phyloP scores from a whole-genome alignment of 2,888 invertebrate genomes.

The Drosophila yooni region DNA sequence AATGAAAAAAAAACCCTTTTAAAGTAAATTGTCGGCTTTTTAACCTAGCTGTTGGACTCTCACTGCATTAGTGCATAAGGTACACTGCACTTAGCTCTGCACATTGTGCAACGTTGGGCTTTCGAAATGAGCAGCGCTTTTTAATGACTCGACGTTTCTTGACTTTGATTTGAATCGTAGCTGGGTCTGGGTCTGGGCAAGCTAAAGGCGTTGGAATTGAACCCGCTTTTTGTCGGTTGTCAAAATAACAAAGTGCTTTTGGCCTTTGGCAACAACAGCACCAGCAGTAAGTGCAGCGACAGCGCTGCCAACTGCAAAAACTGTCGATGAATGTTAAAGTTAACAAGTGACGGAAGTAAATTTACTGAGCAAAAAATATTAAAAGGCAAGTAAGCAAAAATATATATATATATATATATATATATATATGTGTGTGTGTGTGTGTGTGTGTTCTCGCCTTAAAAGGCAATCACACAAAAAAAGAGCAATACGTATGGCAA shows the following conservation, averaged over 20 bases:
- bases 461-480: conserved; percentile 2
- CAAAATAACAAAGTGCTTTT: conserved; percentile 76
- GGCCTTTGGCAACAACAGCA: conserved; percentile 31
- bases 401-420: not conserved
- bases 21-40: not conserved
- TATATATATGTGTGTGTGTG: not conserved
- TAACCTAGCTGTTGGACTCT: not conserved
- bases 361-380: conserved; percentile 63
- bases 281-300: conserved; percentile 5
- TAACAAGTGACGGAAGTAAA: conserved; percentile 79
- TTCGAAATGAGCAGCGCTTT: conserved; percentile 54
- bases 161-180: conserved; percentile 70
- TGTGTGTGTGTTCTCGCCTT: not conserved
- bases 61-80: not conserved
- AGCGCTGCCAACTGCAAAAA: conserved; percentile 48
- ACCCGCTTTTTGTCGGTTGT: conserved; percentile 61
- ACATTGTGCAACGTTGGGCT: conserved; percentile 33
- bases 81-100: conserved; percentile 36
- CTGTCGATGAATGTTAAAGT: conserved; percentile 78
- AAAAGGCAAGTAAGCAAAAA: conserved; percentile 70
- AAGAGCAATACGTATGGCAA: not conserved
- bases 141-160: conserved; percentile 77
- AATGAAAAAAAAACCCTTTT: too few species aligned
- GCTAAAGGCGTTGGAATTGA: conserved; percentile 30
- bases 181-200: conserved; percentile 7